Evolutionary conservation across 64 coral and sea anemone species (phyloP).

Genomic region (Montipora sp.): DNA sequence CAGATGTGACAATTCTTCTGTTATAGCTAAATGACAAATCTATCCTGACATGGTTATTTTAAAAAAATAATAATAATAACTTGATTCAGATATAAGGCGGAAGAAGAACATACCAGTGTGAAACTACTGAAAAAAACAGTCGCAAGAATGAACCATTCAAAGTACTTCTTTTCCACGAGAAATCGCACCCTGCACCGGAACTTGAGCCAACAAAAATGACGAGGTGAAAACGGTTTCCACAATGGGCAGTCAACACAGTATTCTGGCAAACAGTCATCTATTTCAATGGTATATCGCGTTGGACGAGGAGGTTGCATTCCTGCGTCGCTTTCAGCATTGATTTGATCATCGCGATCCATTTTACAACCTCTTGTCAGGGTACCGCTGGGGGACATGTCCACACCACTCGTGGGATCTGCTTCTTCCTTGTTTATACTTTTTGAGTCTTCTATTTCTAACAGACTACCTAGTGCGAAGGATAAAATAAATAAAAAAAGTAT

Average conservation of each 20-base stretch:
- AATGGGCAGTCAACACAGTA: slow-evolving; percentile 33
- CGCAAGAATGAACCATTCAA: slow-evolving; percentile 93
- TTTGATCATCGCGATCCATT: not conserved
- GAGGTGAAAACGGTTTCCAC: slow-evolving; percentile 16
- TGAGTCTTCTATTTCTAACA: not conserved
- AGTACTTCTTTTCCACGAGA: slow-evolving; percentile 82
- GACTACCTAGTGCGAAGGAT: not conserved
- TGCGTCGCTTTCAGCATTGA: not conserved
- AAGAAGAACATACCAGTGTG: slow-evolving; percentile 60
- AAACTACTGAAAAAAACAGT: slow-evolving; percentile 83
- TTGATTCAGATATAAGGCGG: too few species aligned
- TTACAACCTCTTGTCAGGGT: not conserved
- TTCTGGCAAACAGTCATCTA: slow-evolving; percentile 37
- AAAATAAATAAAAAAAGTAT: too few species aligned
- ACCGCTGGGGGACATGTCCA: not conserved
- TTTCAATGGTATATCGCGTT: slow-evolving; percentile 41
- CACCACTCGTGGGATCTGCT: not conserved
- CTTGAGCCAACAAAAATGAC: slow-evolving; percentile 77
- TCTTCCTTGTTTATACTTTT: not conserved
- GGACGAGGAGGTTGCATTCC: not conserved
- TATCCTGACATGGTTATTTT: too few species aligned
- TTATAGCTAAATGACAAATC: too few species aligned
- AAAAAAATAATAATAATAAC: not conserved
- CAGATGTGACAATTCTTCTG: too few species aligned
- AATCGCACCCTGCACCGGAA: slow-evolving; percentile 75